Evolutionary conservation across 2,888 invertebrate genomes (phyloP).

Genomic region (Eulithis testata): DNA sequence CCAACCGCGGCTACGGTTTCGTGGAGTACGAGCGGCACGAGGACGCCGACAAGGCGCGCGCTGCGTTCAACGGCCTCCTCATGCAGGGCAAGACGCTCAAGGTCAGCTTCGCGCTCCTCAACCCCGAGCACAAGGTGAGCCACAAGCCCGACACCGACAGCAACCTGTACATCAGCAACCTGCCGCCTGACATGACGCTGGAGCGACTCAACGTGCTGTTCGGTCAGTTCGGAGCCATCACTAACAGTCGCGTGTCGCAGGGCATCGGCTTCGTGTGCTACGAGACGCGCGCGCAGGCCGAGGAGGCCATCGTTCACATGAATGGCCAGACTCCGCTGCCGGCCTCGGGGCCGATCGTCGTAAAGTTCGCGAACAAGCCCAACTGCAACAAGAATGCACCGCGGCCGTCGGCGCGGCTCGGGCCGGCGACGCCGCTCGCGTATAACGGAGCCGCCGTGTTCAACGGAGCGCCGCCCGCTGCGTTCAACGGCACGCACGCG

Average conservation of each 20-base stretch:
- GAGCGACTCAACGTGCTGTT: slow-evolving; percentile 78
- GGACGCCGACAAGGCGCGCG: slow-evolving; percentile 83
- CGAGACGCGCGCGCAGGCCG: slow-evolving; percentile 76
- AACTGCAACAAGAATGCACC: slow-evolving; percentile 74
- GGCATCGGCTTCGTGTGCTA: slow-evolving; percentile 82
- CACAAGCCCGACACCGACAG: slow-evolving; percentile 82
- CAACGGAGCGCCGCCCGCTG: slow-evolving; percentile 70
- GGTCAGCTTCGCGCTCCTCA: slow-evolving; percentile 81
- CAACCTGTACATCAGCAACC: slow-evolving; percentile 81
- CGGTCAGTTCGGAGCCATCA: slow-evolving; percentile 75
- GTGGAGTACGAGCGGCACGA: slow-evolving; percentile 82
- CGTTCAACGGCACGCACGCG: slow-evolving; percentile 63
- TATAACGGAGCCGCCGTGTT: slow-evolving; percentile 75
- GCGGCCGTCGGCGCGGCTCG: slow-evolving; percentile 67
- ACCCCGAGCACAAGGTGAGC: slow-evolving; percentile 80
- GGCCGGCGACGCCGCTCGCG: slow-evolving; percentile 63
- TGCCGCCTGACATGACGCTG: slow-evolving; percentile 81
- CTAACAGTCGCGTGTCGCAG: slow-evolving; percentile 80
- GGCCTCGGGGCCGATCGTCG: slow-evolving; percentile 75
- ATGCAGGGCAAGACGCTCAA: slow-evolving; percentile 83
- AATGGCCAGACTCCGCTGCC: slow-evolving; percentile 77
- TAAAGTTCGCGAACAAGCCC: slow-evolving; percentile 82
- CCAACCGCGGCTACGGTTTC: slow-evolving; percentile 81
- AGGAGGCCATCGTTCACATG: slow-evolving; percentile 77
- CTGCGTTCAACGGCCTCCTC: slow-evolving; percentile 80